Evolutionary conservation across 2,888 invertebrate genomes (phyloP), one percentile per base, ranked within the genome.

Genomic region (Norana najaformis): DNA sequence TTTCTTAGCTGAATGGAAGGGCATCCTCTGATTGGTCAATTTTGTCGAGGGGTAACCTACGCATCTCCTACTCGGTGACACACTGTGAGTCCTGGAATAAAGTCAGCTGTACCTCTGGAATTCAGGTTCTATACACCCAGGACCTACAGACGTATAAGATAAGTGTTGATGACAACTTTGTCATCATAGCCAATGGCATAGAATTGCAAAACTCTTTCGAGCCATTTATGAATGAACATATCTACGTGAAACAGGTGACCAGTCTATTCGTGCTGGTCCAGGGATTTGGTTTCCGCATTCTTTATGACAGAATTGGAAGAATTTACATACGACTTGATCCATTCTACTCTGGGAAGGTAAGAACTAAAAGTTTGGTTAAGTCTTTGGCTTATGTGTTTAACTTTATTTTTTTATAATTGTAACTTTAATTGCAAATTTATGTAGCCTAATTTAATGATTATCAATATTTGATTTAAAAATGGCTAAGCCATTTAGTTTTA

Each of bases 271-370:
- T 90, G 20, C 30, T 88, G 38, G 39, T 91, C 47, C 41, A 89
- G 37, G 93, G 92, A 23, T 92, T 92, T 88, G 93, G 93, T 18
- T 92, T 93, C 90, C 88, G 91, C n/a, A 89, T 93, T 38, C 88
- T 93, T 83, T 93, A 91, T 90, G 93, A 93, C 90, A 89, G 89
- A 34, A 90, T 91, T 34, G 92, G 92, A n/a, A 89, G 92, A 35
- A 89, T 93, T 8, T 93, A 93, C 88, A 91, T 93, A 47, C 91
- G 89, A 16, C 90, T 93, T 38, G 91, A 92, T 47, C 92, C 93
- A 4, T 91, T 91, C 88, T 93, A 91, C 90, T 53, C 89, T 20
- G 90, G 91, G 18, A 92, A 93, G 90, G 92, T 92, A 37, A 90
- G 91, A 30, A 69, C n/a, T 69, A 16, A 69, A 69, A 69, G 30